These are phyloP conservation scores for Poecilus cupreus DNA, from an alignment of 2,888 invertebrate species.

Conservation along the genomic window DNA sequence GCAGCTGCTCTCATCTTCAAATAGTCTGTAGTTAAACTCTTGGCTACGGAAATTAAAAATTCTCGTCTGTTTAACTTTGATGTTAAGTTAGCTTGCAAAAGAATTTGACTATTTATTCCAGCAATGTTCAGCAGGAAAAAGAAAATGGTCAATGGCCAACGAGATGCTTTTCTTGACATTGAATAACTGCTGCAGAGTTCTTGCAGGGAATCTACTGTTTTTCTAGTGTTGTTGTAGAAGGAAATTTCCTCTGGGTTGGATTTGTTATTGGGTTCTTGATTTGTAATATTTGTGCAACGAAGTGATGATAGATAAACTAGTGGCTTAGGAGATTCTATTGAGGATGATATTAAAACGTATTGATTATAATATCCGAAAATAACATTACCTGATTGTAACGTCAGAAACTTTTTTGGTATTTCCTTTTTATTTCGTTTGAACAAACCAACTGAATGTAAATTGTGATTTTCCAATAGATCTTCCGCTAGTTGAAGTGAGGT, in stretches of 20 bases:
- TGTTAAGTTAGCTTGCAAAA: constrained; percentile 22
- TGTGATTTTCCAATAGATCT: background rate
- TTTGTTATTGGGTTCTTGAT: background rate
- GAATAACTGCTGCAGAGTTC: constrained; percentile 6
- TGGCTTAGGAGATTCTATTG: background rate
- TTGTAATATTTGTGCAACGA: background rate
- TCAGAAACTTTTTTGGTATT: background rate
- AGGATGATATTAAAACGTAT: background rate
- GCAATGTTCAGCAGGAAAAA: constrained; percentile 19
- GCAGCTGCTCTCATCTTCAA: constrained; percentile 1
- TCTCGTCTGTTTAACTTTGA: constrained; percentile 31
- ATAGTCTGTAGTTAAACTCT: constrained; percentile 28
- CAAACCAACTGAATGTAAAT: background rate
- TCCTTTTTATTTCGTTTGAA: constrained; percentile 1
- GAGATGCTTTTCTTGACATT: constrained; percentile 13
- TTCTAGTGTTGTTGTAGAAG: constrained; percentile 5
- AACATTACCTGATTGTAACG: background rate
- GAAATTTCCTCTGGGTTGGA: background rate
- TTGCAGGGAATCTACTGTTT: background rate
- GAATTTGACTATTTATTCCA: constrained; percentile 13
- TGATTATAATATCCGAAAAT: constrained; percentile 7
- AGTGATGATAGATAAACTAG: constrained; percentile 3
- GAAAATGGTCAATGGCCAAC: background rate
- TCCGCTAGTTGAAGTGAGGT: background rate
- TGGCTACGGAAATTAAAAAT: constrained; percentile 15